phyloP scores from a whole-genome alignment of 2,113 vertebrate species.

The Sardina pilchardus region DNA sequence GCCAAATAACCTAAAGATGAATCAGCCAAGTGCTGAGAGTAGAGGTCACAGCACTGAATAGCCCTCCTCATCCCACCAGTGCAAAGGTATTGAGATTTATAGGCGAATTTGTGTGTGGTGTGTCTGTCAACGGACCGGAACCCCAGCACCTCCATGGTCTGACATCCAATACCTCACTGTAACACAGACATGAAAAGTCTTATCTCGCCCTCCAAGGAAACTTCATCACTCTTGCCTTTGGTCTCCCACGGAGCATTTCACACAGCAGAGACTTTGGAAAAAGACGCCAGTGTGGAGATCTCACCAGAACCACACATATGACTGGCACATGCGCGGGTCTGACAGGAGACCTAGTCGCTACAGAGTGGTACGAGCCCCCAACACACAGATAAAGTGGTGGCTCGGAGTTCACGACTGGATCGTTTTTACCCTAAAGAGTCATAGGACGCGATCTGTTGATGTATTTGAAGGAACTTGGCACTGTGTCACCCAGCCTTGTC shows the following conservation, averaged over 20 bases:
- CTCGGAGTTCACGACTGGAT: slow-evolving; percentile 56
- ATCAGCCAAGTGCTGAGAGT: not conserved
- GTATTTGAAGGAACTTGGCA: slow-evolving; percentile 57
- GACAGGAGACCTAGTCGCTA: not conserved
- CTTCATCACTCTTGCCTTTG: slow-evolving; percentile 5
- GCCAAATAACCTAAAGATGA: slow-evolving; percentile 6
- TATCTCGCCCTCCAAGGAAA: slow-evolving; percentile 27
- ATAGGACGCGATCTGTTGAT: slow-evolving; percentile 49
- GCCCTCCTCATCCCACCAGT: not conserved
- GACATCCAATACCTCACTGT: slow-evolving; percentile 22
- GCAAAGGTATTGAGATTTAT: not conserved
- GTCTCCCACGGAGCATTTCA: not conserved
- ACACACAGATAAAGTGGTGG: slow-evolving; percentile 52
- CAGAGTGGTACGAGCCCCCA: slow-evolving; percentile 36
- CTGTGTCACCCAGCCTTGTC: slow-evolving; percentile 55
- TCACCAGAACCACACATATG: not conserved
- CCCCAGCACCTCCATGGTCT: slow-evolving; percentile 2
- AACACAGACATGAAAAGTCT: slow-evolving; percentile 8
- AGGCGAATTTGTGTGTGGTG: slow-evolving; percentile 5
- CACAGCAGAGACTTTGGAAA: not conserved
- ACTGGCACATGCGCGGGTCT: not conserved
- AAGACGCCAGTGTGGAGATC: not conserved
- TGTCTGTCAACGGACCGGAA: slow-evolving; percentile 24
- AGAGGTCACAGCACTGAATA: not conserved
- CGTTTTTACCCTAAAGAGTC: slow-evolving; percentile 56